Evolutionary conservation across 2,888 invertebrate genomes (phyloP).

Genomic region (Volucella bombylans): DNA sequence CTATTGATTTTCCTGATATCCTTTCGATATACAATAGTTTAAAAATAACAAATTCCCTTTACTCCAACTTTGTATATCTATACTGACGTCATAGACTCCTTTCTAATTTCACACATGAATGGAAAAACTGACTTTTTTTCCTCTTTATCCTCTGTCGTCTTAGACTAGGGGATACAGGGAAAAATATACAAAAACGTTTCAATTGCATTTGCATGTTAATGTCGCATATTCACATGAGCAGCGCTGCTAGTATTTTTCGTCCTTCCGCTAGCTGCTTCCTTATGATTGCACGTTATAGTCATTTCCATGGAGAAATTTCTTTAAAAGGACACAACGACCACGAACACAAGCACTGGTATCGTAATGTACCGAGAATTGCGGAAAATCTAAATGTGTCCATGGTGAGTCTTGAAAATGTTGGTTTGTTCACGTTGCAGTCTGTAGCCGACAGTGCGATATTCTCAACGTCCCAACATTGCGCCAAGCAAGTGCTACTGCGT

Average conservation of each 20-base stretch:
- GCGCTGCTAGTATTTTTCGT: constrained; percentile 37
- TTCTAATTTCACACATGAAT: constrained; percentile 39
- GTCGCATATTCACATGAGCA: constrained; percentile 57
- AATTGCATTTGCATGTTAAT: constrained; percentile 60
- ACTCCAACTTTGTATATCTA: background rate
- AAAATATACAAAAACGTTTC: constrained; percentile 16
- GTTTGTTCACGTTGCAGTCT: constrained; percentile 30
- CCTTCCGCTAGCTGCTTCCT: constrained; percentile 47
- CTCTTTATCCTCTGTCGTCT: too few relatives aligned
- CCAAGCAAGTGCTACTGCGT: background rate
- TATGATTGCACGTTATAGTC: constrained; percentile 55
- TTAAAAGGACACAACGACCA: constrained; percentile 30
- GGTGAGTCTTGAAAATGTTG: constrained; percentile 10
- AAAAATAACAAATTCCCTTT: constrained; percentile 19
- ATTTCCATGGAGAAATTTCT: constrained; percentile 47
- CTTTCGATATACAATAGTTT: constrained; percentile 15
- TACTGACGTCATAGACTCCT: background rate
- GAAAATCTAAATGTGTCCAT: constrained; percentile 14
- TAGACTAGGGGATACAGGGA: background rate
- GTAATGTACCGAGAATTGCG: constrained; percentile 12
- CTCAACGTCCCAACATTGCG: background rate
- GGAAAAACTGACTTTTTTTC: background rate
- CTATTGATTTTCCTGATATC: constrained; percentile 26
- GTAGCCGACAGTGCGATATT: constrained; percentile 33
- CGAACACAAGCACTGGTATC: background rate